phyloP scores from a whole-genome alignment of 1,140 invertebrate species.

The Drosophila malerkotliana region DNA sequence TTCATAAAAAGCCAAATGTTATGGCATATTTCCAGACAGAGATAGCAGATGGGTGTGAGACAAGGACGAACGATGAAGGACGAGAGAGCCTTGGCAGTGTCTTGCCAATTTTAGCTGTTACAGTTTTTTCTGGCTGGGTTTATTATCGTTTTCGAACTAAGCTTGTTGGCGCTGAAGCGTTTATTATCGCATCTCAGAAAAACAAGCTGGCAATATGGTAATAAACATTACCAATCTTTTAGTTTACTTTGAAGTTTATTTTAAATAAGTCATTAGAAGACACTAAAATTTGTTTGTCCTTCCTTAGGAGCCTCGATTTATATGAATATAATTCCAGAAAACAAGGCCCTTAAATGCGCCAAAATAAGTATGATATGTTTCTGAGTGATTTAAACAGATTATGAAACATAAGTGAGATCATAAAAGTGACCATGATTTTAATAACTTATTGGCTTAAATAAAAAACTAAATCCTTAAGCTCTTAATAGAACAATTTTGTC shows the following conservation, averaged over 20 bases:
- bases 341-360: too few relatives aligned
- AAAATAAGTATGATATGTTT: too few relatives aligned
- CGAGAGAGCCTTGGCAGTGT: background rate
- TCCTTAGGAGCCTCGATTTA: background rate
- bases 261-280: background rate
- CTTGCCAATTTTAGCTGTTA: conserved; percentile 63
- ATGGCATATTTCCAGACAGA: conserved; percentile 63
- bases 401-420: too few relatives aligned
- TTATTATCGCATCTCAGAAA: conserved; percentile 51
- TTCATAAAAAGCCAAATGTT: conserved; percentile 79
- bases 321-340: too few relatives aligned
- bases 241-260: background rate
- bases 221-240: background rate
- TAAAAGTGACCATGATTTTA: too few relatives aligned
- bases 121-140: conserved; percentile 29
- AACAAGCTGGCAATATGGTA: background rate
- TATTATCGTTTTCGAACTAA: conserved; percentile 69
- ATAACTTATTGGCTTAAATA: too few relatives aligned
- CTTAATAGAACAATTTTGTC: too few relatives aligned
- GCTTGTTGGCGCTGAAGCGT: conserved; percentile 67
- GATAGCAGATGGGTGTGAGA: conserved; percentile 15
- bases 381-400: too few relatives aligned
- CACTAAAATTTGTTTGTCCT: background rate
- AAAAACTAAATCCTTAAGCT: too few relatives aligned
- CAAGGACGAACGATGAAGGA: conserved; percentile 3